Evolutionary conservation across 2,888 invertebrate genomes (phyloP), one percentile per base, ranked within the genome.

Genomic region (Clostera curtula): DNA sequence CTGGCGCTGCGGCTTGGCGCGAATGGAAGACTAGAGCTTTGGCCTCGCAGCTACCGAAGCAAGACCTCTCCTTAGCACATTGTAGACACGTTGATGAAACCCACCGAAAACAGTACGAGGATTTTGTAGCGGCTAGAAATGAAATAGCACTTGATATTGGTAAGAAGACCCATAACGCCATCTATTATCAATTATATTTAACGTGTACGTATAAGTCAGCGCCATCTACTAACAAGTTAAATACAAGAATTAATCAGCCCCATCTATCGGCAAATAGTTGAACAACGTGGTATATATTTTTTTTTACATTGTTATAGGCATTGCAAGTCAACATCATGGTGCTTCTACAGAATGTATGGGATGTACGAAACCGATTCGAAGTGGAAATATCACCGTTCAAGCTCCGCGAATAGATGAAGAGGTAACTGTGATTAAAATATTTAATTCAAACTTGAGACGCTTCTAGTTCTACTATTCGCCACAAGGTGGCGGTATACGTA

Each of bases 141-240:
- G 96, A 97, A 84, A 93, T 96, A 53, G 96, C 97, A 19, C 87
- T 98, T 61, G 98, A 98, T 72, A 95, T 98, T 61, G 98, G 95
- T 74, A 67, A 58, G 63, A 11, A 8, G 19, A 19, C 0, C 15
- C 8, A 16, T n/a, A 42, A 24, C 46, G 65, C 56, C 65, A 66
- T 58, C 70, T 71, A 27, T 37, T 43, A 45, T 20, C 23, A 12
- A 55, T 31, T n/a, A n/a, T n/a, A n/a, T n/a, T n/a, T n/a, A n/a
- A n/a, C n/a, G n/a, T n/a, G n/a, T n/a, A n/a, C n/a, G n/a, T n/a
- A n/a, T n/a, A n/a, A n/a, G n/a, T n/a, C n/a, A n/a, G n/a, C n/a
- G n/a, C n/a, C n/a, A n/a, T n/a, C n/a, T n/a, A n/a, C n/a, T n/a
- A n/a, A n/a, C n/a, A n/a, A n/a, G n/a, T n/a, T n/a, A n/a, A n/a